These are phyloP conservation scores for Crocuta crocuta DNA, from an alignment of 2,113 vertebrate genomes.

Conservation along the genomic window DNA sequence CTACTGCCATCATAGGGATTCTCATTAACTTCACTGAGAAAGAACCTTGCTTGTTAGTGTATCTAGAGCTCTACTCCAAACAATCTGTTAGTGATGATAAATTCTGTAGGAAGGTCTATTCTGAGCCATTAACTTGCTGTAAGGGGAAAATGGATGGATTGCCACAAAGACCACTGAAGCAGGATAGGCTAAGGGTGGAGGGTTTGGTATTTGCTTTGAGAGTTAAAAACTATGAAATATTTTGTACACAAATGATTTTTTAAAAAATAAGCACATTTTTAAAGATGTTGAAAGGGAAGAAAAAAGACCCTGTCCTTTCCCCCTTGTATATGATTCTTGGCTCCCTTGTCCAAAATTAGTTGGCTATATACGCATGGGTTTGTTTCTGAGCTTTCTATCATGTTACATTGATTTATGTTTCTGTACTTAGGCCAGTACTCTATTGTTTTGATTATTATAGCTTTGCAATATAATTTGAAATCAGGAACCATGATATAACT, in stretches of 20 bases:
- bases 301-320: background rate
- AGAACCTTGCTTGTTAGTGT: slow-evolving; percentile 80
- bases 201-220: slow-evolving; percentile 83
- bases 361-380: background rate
- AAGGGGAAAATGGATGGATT: slow-evolving; percentile 68
- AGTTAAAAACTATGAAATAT: slow-evolving; percentile 84
- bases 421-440: background rate
- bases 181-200: slow-evolving; percentile 73
- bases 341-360: background rate
- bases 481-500: background rate
- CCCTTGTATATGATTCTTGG: background rate
- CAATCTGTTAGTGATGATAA: slow-evolving; percentile 68
- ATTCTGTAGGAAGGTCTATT: slow-evolving; percentile 74
- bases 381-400: background rate
- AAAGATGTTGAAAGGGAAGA: slow-evolving; percentile 84
- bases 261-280: slow-evolving; percentile 87
- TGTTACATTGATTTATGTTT: background rate
- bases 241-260: slow-evolving; percentile 83
- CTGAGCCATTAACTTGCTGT: slow-evolving; percentile 79
- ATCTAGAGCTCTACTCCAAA: slow-evolving; percentile 78
- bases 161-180: slow-evolving; percentile 62
- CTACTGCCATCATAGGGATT: slow-evolving; percentile 69
- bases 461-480: background rate
- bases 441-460: background rate
- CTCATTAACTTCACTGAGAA: slow-evolving; percentile 72